phyloP scores from a whole-genome alignment of 2,888 invertebrate species.

The Dolichomitus sp. region DNA sequence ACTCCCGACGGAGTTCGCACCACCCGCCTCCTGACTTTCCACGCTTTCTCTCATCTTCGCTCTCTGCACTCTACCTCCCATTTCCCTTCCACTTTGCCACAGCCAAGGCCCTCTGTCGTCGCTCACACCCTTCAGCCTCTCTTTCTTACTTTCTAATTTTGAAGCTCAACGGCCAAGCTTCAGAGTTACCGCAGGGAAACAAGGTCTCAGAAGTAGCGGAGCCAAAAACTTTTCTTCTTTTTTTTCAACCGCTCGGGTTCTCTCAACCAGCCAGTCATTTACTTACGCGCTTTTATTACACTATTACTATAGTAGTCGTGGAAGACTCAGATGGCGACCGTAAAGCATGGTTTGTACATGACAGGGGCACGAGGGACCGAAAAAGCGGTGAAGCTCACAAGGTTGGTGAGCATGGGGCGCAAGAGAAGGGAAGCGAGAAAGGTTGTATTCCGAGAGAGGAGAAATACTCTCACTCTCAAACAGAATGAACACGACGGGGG shows the following conservation, averaged over 20 bases:
- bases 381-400: slow-evolving; percentile 36
- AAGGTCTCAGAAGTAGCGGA: slow-evolving; percentile 27
- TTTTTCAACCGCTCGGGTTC: slow-evolving; percentile 32
- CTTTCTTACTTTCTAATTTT: slow-evolving; percentile 65
- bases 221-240: slow-evolving; percentile 14
- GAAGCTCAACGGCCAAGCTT: slow-evolving; percentile 48
- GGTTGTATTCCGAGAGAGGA: slow-evolving; percentile 37
- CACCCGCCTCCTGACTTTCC: slow-evolving; percentile 65
- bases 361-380: slow-evolving; percentile 63
- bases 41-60: slow-evolving; percentile 69
- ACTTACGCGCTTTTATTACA: slow-evolving; percentile 77
- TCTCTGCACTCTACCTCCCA: slow-evolving; percentile 29
- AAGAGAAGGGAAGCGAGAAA: slow-evolving; percentile 69
- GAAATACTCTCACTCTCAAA: slow-evolving; percentile 53
- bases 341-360: slow-evolving; percentile 9
- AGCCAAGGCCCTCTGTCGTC: slow-evolving; percentile 20
- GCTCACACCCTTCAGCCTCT: slow-evolving; percentile 29
- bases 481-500: slow-evolving; percentile 47
- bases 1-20: slow-evolving; percentile 73
- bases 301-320: slow-evolving; percentile 73
- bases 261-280: slow-evolving; percentile 70
- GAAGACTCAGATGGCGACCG: slow-evolving; percentile 5
- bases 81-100: slow-evolving; percentile 59
- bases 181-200: slow-evolving; percentile 42
- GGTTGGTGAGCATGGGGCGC: slow-evolving; percentile 8